A percentile compares a stretch with the other conserved stretches of the same genome.
phyloP scores from a whole-genome alignment of 37 sponge, comb jelly and placozoan species.

The Chondrilla cf. caribensis region DNA sequence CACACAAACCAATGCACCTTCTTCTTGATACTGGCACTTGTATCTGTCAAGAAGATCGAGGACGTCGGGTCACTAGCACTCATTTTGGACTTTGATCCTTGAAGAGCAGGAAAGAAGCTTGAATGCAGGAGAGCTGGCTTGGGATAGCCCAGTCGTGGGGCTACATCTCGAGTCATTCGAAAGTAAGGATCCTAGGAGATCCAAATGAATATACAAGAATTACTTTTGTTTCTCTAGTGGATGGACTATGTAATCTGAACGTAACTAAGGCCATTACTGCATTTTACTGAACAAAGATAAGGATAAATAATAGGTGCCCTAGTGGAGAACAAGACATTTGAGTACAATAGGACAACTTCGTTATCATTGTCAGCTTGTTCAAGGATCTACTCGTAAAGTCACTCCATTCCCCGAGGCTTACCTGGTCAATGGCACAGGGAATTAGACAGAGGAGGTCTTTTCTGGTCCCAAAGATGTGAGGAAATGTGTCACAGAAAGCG shows the following conservation, averaged over 20 bases:
- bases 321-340: too few species aligned
- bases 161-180: constrained; percentile 98
- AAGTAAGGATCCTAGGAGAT: constrained; percentile 93
- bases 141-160: constrained; percentile 89
- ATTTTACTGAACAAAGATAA: too few species aligned
- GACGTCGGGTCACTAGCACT: constrained; percentile 93
- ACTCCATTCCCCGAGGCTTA: constrained; percentile 18
- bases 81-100: constrained; percentile 98
- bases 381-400: too few species aligned
- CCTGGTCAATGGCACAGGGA: constrained; percentile 99
- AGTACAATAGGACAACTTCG: too few species aligned
- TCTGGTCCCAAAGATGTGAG: constrained; percentile 88
- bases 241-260: not conserved
- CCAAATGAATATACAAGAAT: not conserved
- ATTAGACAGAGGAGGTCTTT: constrained; percentile 92
- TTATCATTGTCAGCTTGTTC: too few species aligned
- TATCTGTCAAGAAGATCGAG: constrained; percentile 92
- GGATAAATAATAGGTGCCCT: too few species aligned
- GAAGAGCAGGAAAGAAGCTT: constrained; percentile 96
- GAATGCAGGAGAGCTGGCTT: constrained; percentile 98
- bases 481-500: constrained; percentile 91
- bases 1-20: too few species aligned
- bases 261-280: not conserved
- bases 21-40: constrained; percentile 81
- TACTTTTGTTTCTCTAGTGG: not conserved